Conservation (phyloP, 2,113 vertebrate genomes). For the Channa maculata region DNA sequence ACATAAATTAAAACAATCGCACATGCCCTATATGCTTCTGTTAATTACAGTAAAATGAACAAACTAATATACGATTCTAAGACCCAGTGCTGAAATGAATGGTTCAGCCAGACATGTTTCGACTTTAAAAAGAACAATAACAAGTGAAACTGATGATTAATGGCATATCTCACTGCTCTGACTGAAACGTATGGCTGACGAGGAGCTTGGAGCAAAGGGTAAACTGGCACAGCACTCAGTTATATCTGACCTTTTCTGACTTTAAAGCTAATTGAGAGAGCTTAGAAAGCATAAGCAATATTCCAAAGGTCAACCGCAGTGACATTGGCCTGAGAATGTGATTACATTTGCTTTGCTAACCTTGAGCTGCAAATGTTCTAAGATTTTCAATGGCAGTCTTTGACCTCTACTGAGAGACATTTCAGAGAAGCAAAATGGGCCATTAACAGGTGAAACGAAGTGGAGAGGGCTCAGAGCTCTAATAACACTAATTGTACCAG, state of each 20-base stretch:
- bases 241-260: slow-evolving; percentile 55
- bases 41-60: slow-evolving; percentile 9
- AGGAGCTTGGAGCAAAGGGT: slow-evolving; percentile 10
- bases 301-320: slow-evolving; percentile 43
- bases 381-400: slow-evolving; percentile 1
- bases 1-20: slow-evolving; percentile 13
- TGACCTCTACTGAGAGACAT: slow-evolving; percentile 11
- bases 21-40: not conserved
- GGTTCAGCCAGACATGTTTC: not conserved
- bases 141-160: not conserved
- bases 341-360: slow-evolving; percentile 46
- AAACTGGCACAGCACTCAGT: not conserved
- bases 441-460: slow-evolving; percentile 35
- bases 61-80: not conserved
- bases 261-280: slow-evolving; percentile 55
- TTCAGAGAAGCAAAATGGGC: slow-evolving; percentile 17
- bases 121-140: not conserved
- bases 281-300: slow-evolving; percentile 36
- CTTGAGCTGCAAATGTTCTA: slow-evolving; percentile 20
- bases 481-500: not conserved
- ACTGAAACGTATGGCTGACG: not conserved
- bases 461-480: not conserved
- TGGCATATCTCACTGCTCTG: not conserved
- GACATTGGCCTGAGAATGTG: slow-evolving; percentile 10
- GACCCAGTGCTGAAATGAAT: not conserved